Evolutionary conservation across 2,797 vertebrate genomes (phyloP), one percentile per base, ranked within the genome.

Genomic region (Leptoclinus maculatus): DNA sequence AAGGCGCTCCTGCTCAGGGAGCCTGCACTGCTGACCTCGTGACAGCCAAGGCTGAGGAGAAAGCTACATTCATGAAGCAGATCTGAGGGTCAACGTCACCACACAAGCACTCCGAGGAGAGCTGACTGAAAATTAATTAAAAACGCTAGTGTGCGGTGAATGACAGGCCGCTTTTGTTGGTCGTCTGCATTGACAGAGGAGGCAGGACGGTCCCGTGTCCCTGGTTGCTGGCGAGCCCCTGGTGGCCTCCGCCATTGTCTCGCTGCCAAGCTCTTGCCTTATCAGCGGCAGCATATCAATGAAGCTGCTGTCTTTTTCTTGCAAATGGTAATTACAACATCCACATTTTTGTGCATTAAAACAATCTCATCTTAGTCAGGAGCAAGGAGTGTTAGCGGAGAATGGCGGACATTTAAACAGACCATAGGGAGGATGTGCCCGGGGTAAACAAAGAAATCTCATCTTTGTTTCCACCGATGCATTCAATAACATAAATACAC

Each of bases 91-190:
- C 95, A 94, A 92, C 67, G 79, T 93, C 71, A 79, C 92, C 89
- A 87, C 93, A 89, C 94, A 78, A 94, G 94, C 89, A 91, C 93
- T 92, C 90, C 21, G 51, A 96, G 96, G 96, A 97, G 94, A 95
- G 95, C 94, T 87, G 95, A 96, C 95, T 97, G 96, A 97, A 98
- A 99, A 99, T 99, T 98, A 99, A 99, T 99, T 99, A 99, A 98
- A 98, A 97, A 96, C 95, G 94, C 95, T 96, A 92, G 95, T 95
- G 92, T 95, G 96, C 93, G 86, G 95, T 97, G 93, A 96, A 95
- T 96, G 96, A 97, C 95, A 90, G 95, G 93, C 91, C 82, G 93
- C 97, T 92, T 97, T 97, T 97, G 97, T 97, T 96, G 94, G 94
- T 93, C 91, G 89, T 87, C 94, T 92, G 95, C 97, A 97, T 97